Evolutionary conservation across 2,113 vertebrate genomes (phyloP), one percentile per base, ranked within the genome.

Genomic region (Lates calcarifer): DNA sequence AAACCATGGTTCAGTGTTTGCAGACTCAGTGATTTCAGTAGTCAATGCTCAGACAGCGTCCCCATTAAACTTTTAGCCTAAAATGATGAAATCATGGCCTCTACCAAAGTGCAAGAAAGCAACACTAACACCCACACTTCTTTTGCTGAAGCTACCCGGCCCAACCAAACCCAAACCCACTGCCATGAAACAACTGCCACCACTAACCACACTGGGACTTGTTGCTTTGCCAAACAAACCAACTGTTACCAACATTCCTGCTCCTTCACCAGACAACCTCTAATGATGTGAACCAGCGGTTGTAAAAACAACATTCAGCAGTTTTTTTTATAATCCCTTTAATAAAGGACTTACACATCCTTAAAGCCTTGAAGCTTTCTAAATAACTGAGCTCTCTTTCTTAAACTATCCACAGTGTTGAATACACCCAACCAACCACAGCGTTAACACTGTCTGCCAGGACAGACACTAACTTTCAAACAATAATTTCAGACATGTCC

Each of bases 401-500:
- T n/a, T 53, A 39, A 77, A 26, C 39, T 24, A 51, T 70, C 29
- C 6, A 49, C 37, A 47, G 13, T 69, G 57, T 56, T 65, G 43
- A 81, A 79, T 72, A 77, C 43, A 74, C 3, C 68, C 57, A 69
- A 62, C 45, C 69, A 47, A 74, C 79, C 69, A 53, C 75, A 79
- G 51, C 0, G 20, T 68, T 57, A 57, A 12, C 61, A 61, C 12
- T 41, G 26, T 69, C 65, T 69, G n/a, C 58, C 49, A 51, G 33
- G 11, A 60, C 35, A 81, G 45, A 75, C n/a, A 4, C 60, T 28
- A 18, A 57, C 7, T 64, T 75, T 74, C 39, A 79, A 86, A 78
- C 71, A 83, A 53, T 74, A 1, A 74, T 51, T 67, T 73, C n/a
- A 67, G 64, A 82, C 77, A 55, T 53, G 82, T 77, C 45, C 66